These are phyloP conservation scores for Willowsia nigromaculata DNA, from an alignment of 2,888 invertebrate species.

Conservation along the genomic window DNA sequence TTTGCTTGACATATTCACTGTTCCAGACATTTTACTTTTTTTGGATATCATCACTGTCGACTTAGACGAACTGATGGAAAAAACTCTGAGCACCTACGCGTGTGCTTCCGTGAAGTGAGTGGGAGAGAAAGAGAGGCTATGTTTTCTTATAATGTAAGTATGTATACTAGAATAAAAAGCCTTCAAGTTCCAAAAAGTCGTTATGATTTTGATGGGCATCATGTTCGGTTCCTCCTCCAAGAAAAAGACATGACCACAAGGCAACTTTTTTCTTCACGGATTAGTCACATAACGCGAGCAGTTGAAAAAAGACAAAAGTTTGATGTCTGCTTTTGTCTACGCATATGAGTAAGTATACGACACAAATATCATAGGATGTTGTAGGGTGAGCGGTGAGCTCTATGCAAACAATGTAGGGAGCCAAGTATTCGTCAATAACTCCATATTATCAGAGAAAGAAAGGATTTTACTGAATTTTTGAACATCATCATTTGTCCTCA, in stretches of 20 bases:
- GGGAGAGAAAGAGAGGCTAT: too few species aligned
- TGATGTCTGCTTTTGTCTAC: neutral
- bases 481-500: too few species aligned
- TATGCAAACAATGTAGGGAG: too few species aligned
- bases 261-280: constrained; percentile 5
- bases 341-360: neutral
- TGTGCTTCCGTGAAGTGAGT: neutral
- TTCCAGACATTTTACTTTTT: constrained; percentile 34
- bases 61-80: neutral
- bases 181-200: constrained; percentile 25
- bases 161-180: neutral
- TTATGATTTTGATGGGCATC: constrained; percentile 52
- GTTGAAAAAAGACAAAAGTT: neutral
- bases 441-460: too few species aligned
- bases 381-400: too few species aligned
- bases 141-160: neutral
- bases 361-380: neutral
- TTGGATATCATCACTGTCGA: neutral
- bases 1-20: constrained; percentile 42
- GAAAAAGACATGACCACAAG: constrained; percentile 25
- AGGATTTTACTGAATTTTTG: too few species aligned
- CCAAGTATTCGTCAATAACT: neutral
- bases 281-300: constrained; percentile 16
- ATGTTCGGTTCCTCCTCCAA: neutral
- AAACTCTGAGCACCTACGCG: neutral